Evolutionary conservation across 2,888 invertebrate genomes (phyloP).

Genomic region (Drosophila seclusa): DNA sequence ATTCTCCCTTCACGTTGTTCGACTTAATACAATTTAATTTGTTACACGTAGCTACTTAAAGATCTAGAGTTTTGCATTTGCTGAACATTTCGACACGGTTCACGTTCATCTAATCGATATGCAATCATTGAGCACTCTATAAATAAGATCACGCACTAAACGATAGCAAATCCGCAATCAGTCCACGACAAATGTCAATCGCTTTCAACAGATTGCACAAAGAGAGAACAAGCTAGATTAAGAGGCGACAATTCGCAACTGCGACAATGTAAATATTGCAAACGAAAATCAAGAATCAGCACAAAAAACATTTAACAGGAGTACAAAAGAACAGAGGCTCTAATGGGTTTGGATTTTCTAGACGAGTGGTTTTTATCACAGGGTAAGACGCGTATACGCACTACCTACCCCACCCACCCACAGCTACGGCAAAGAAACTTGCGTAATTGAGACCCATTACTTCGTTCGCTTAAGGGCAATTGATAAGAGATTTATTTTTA

Average conservation of each 20-base stretch:
- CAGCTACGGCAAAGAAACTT: conserved; percentile 47
- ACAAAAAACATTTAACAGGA: conserved; percentile 49
- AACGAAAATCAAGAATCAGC: conserved; percentile 45
- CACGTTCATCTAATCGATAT: conserved; percentile 58
- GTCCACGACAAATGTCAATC: conserved; percentile 63
- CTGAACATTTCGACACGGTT: conserved; percentile 20
- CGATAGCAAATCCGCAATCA: conserved; percentile 57
- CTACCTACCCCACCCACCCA: conserved; percentile 2
- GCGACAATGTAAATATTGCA: conserved; percentile 62
- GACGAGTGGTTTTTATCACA: conserved; percentile 85
- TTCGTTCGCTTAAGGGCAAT: conserved; percentile 31
- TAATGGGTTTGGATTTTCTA: conserved; percentile 83
- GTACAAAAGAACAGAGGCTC: conserved; percentile 44
- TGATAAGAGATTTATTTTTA: conserved; percentile 21
- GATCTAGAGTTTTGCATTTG: conserved; percentile 12
- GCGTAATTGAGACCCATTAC: conserved; percentile 70
- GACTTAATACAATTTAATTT: not conserved
- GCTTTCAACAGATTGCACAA: conserved; percentile 31
- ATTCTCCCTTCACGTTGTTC: not conserved
- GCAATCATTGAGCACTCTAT: conserved; percentile 51
- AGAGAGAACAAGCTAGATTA: conserved; percentile 12
- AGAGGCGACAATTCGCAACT: conserved; percentile 24
- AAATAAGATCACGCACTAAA: conserved; percentile 63
- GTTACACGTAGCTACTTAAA: not conserved
- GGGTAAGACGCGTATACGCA: conserved; percentile 75